Conservation (phyloP, 2,888 invertebrate genomes). For the Acanthosoma haemorrhoidale region DNA sequence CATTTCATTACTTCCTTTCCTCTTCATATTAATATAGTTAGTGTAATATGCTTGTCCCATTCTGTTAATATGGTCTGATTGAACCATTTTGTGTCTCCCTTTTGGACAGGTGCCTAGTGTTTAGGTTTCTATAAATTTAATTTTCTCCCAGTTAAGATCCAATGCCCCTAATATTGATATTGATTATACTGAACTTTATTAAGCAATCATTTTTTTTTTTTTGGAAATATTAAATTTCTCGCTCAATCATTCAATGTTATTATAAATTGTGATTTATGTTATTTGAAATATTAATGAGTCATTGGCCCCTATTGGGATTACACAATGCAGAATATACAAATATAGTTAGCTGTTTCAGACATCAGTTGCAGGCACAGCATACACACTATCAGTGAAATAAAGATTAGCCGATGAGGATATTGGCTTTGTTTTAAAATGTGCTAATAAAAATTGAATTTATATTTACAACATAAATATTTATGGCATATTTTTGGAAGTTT, state of each 20-base stretch:
- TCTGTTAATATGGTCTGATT: too few relatives aligned
- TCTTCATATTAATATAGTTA: too few relatives aligned
- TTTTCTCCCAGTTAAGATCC: too few relatives aligned
- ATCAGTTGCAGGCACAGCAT: conserved; percentile 18
- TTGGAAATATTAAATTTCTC: too few relatives aligned
- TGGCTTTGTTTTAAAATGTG: not conserved
- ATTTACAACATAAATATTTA: conserved; percentile 4
- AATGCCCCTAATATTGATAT: too few relatives aligned
- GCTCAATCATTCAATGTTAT: not conserved
- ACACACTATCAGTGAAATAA: not conserved
- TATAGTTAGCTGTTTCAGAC: conserved; percentile 27
- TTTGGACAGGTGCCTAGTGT: too few relatives aligned
- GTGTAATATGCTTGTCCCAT: too few relatives aligned
- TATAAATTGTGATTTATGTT: not conserved
- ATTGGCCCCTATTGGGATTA: not conserved
- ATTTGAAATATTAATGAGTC: not conserved
- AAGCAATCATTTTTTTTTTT: too few relatives aligned
- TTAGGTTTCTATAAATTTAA: too few relatives aligned
- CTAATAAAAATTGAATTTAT: conserved; percentile 12
- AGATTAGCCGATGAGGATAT: not conserved
- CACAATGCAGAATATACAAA: not conserved
- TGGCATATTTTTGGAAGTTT: conserved; percentile 23
- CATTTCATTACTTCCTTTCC: too few relatives aligned
- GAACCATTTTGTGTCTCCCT: too few relatives aligned
- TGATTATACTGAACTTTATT: too few relatives aligned